Conservation (phyloP, 64 coral and sea anemone species). For the Stichodactyla helianthus region DNA sequence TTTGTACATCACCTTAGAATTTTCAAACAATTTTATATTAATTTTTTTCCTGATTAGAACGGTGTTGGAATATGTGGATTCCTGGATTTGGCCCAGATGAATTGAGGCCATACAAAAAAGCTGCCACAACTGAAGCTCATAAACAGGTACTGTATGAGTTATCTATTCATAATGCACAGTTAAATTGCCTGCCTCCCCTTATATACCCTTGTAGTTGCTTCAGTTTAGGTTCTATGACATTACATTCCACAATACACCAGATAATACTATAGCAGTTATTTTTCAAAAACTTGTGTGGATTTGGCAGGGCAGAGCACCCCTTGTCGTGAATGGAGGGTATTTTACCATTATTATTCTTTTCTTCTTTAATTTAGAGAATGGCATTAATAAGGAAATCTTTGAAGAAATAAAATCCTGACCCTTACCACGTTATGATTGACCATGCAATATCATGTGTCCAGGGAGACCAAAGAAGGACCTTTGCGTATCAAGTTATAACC, state of each 20-base stretch:
- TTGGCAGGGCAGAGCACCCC: no score
- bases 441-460: no score
- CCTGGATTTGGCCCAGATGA: slow-evolving; percentile 95
- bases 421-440: background rate
- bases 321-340: no score
- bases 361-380: slow-evolving; percentile 53
- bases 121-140: slow-evolving; percentile 89
- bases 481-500: no score
- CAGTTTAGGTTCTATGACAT: background rate
- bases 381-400: slow-evolving; percentile 74
- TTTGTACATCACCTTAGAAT: no score
- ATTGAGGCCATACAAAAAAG: slow-evolving; percentile 81
- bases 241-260: background rate
- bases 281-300: background rate
- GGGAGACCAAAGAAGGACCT: no score
- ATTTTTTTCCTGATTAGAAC: slow-evolving; percentile 51
- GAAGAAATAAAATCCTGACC: slow-evolving; percentile 35
- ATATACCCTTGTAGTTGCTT: background rate
- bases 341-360: background rate
- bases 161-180: background rate
- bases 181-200: background rate
- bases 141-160: slow-evolving; percentile 64
- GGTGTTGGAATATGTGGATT: slow-evolving; percentile 99
- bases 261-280: background rate
- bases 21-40: no score